A percentile compares a stretch with the other conserved stretches of the same genome.
phyloP scores from a whole-genome alignment of 2,113 vertebrate species.

The Cyprinodon brontotheroides region DNA sequence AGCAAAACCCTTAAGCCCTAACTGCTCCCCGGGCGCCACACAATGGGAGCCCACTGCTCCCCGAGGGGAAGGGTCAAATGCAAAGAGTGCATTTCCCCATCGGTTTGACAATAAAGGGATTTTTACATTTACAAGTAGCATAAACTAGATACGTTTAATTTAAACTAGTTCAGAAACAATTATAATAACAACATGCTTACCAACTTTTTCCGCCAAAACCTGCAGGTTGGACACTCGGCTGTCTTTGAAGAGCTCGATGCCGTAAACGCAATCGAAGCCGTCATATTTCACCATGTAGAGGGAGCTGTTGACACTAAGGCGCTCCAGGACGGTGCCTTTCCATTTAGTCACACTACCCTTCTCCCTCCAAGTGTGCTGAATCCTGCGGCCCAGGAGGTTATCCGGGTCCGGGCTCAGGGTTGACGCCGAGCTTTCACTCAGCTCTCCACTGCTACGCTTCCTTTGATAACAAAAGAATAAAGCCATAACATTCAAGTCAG shows the following conservation, averaged over 20 bases:
- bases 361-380: constrained; percentile 84
- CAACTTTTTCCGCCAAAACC: constrained; percentile 81
- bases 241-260: constrained; percentile 85
- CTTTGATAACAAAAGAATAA: constrained; percentile 43
- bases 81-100: no score
- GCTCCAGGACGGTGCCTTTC: constrained; percentile 85
- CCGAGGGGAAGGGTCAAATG: no score
- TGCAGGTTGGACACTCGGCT: constrained; percentile 81
- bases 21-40: no score
- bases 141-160: background rate
- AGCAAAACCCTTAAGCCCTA: no score
- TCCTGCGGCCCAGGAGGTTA: constrained; percentile 80
- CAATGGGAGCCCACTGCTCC: no score
- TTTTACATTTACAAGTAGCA: no score
- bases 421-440: constrained; percentile 73
- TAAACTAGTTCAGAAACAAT: background rate
- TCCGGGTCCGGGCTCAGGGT: constrained; percentile 78
- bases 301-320: constrained; percentile 78
- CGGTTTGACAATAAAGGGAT: no score
- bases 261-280: constrained; percentile 84
- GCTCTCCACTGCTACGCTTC: constrained; percentile 84
- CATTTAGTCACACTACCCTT: constrained; percentile 82
- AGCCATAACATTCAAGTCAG: background rate
- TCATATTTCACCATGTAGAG: constrained; percentile 86
- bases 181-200: constrained; percentile 64